These are phyloP conservation scores for Camelus dromedarius DNA, from an alignment of 2,113 vertebrate genomes.

Conservation along the genomic window DNA sequence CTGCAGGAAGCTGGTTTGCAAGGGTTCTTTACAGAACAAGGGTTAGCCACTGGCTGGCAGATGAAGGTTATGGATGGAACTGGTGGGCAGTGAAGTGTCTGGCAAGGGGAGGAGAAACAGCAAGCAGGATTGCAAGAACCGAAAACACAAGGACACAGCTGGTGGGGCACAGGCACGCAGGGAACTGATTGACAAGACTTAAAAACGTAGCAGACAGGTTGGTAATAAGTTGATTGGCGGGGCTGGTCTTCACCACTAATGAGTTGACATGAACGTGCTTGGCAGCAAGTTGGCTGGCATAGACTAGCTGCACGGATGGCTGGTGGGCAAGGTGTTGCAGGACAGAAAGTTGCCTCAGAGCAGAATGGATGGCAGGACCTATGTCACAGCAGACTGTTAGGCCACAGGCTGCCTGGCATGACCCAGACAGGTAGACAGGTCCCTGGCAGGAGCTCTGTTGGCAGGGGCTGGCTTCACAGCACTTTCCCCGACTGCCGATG, in stretches of 20 bases:
- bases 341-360: constrained; percentile 49
- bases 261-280: background rate
- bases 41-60: constrained; percentile 22
- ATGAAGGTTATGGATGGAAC: background rate
- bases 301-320: background rate
- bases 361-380: constrained; percentile 45
- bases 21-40: background rate
- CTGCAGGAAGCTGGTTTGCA: constrained; percentile 34
- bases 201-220: constrained; percentile 67
- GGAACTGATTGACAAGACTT: constrained; percentile 35
- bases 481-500: background rate
- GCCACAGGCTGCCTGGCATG: background rate
- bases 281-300: constrained; percentile 40
- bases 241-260: background rate
- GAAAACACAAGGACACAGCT: constrained; percentile 15
- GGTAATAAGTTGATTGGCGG: constrained; percentile 48
- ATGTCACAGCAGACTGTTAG: background rate
- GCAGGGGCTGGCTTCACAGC: background rate
- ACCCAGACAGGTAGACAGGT: background rate
- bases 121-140: background rate
- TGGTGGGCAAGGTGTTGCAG: background rate
- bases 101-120: constrained; percentile 13
- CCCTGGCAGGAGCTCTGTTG: constrained; percentile 24
- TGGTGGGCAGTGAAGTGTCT: background rate
- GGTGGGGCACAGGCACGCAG: constrained; percentile 29